A percentile compares a stretch with the other conserved stretches of the same genome.
Conservation (phyloP, 2,797 vertebrate genomes). For the Adelosebastes latens region DNA sequence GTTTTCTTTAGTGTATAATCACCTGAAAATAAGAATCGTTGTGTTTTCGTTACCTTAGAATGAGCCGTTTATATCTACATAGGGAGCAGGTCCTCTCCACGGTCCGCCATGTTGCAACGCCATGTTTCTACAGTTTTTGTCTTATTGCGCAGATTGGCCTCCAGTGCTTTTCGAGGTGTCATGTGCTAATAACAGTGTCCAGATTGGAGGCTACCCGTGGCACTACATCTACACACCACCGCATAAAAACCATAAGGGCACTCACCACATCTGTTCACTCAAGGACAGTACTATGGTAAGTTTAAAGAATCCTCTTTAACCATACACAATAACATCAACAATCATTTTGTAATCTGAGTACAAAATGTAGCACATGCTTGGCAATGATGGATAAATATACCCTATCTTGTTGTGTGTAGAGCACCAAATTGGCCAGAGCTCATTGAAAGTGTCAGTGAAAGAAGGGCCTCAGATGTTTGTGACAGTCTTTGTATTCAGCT, state of each 20-base stretch:
- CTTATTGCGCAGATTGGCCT: slow-evolving; percentile 83
- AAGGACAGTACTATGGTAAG: slow-evolving; percentile 89
- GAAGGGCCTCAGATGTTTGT: slow-evolving; percentile 54
- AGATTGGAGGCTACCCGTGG: slow-evolving; percentile 96
- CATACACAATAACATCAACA: background rate
- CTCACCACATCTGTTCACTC: slow-evolving; percentile 93
- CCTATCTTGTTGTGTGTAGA: background rate
- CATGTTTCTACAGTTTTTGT: background rate
- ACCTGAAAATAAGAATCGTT: too few relatives aligned
- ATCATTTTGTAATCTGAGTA: background rate
- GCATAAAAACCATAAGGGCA: slow-evolving; percentile 89
- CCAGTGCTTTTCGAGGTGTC: slow-evolving; percentile 92
- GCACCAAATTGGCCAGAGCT: slow-evolving; percentile 10
- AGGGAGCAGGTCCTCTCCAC: too few relatives aligned
- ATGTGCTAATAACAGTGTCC: slow-evolving; percentile 90
- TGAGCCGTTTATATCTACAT: too few relatives aligned
- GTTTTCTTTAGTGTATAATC: too few relatives aligned
- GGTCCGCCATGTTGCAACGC: too few relatives aligned
- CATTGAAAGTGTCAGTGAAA: slow-evolving; percentile 38
- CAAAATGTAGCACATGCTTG: background rate
- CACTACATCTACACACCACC: slow-evolving; percentile 97
- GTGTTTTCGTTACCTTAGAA: too few relatives aligned
- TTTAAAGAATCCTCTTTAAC: slow-evolving; percentile 2
- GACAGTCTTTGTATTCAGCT: slow-evolving; percentile 51
- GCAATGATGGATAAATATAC: background rate